phyloP scores from a whole-genome alignment of 2,113 vertebrate species.

The Balaenoptera acutorostrata region DNA sequence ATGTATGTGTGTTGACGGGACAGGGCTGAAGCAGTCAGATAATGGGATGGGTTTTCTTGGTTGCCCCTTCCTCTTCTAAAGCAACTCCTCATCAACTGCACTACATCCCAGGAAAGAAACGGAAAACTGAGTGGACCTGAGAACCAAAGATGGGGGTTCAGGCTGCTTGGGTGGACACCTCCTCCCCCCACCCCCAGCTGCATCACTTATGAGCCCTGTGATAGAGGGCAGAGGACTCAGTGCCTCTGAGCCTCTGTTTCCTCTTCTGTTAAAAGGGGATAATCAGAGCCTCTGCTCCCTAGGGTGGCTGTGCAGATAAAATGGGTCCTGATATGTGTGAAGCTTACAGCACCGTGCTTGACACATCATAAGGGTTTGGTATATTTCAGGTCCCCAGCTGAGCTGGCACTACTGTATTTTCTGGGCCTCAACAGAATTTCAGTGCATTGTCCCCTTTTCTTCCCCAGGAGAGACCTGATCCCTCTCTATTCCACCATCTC shows the following conservation, averaged over 20 bases:
- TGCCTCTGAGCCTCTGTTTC: background rate
- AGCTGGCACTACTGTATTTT: background rate
- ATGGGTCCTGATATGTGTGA: background rate
- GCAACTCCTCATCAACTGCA: background rate
- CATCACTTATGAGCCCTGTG: fast-evolving
- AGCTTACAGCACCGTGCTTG: background rate
- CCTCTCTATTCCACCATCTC: background rate
- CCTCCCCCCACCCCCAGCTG: too few species aligned
- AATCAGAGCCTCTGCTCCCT: background rate
- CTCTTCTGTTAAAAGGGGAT: background rate
- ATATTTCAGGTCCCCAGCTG: background rate
- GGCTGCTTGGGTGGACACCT: background rate
- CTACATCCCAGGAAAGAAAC: background rate
- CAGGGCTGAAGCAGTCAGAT: background rate
- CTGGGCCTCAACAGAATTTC: background rate
- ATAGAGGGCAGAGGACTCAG: fast-evolving
- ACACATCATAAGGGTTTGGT: background rate
- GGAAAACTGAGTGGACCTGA: background rate
- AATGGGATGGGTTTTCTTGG: background rate
- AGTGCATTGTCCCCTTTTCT: background rate
- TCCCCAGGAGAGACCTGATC: background rate
- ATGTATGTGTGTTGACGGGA: too few species aligned
- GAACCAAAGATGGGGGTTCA: background rate
- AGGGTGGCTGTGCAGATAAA: too few species aligned
- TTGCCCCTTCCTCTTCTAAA: background rate